phyloP scores from a whole-genome alignment of 2,113 vertebrate genomes.

The Phasianus colchicus region DNA sequence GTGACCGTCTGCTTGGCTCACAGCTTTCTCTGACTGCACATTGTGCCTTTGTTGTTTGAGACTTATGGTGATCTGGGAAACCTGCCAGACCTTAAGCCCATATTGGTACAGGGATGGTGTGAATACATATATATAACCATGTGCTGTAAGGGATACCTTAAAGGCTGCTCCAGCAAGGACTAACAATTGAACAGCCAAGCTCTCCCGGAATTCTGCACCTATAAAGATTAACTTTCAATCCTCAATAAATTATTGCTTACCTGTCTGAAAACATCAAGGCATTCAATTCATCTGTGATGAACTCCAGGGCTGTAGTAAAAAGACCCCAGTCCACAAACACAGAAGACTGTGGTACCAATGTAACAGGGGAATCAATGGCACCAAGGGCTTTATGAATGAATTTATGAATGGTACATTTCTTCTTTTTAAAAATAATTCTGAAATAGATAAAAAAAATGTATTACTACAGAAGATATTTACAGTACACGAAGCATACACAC shows the following conservation, averaged over 20 bases:
- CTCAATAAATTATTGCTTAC: neutral
- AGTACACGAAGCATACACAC: neutral
- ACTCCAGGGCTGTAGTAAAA: neutral
- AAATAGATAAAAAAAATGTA: neutral
- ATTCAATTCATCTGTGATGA: neutral
- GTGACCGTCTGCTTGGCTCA: neutral
- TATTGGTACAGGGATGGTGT: neutral
- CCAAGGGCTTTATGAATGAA: neutral
- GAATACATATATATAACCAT: neutral
- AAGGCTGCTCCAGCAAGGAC: neutral
- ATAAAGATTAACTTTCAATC: neutral
- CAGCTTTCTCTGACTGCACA: neutral
- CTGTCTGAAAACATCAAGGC: neutral
- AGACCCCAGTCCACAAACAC: neutral
- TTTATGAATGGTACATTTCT: neutral
- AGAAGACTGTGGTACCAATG: neutral
- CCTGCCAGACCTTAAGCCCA: neutral
- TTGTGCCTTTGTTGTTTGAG: neutral
- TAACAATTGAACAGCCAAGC: neutral
- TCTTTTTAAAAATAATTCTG: neutral
- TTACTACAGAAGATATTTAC: neutral
- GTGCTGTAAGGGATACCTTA: neutral
- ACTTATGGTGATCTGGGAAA: neutral
- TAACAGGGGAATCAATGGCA: neutral
- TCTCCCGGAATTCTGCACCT: neutral